These are phyloP conservation scores for Drosophila ercepeae DNA, from an alignment of 1,140 invertebrate genomes.

Conservation along the genomic window DNA sequence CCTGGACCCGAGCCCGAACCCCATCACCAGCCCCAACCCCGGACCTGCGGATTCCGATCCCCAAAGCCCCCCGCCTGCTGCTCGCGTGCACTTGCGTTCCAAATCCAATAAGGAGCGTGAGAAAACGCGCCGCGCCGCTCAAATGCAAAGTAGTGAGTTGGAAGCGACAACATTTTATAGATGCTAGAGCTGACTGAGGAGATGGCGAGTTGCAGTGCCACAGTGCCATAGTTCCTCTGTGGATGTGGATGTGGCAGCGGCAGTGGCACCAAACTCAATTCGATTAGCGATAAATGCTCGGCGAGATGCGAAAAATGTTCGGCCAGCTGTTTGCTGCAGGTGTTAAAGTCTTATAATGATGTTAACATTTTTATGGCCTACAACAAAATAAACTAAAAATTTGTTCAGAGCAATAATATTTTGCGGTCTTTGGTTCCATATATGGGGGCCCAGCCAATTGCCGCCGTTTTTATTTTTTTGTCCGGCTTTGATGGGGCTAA, in stretches of 20 bases:
- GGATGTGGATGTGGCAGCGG: slow-evolving; percentile 3
- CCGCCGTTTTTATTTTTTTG: slow-evolving; percentile 11
- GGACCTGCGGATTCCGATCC: background rate
- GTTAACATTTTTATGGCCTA: slow-evolving; percentile 79
- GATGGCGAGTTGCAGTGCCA: slow-evolving; percentile 34
- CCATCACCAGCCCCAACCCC: background rate
- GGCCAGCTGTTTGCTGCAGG: slow-evolving; percentile 63
- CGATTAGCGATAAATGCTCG: slow-evolving; percentile 70
- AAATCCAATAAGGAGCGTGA: slow-evolving; percentile 82
- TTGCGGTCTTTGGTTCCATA: slow-evolving; percentile 59
- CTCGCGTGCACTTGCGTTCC: slow-evolving; percentile 74
- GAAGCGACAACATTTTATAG: slow-evolving; percentile 72
- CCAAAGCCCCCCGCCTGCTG: slow-evolving; percentile 7
- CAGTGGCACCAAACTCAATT: slow-evolving; percentile 50
- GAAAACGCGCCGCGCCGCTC: slow-evolving; percentile 62
- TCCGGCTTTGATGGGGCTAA: slow-evolving; percentile 11
- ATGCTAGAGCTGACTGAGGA: slow-evolving; percentile 39
- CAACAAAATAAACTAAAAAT: slow-evolving; percentile 77
- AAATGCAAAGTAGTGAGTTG: slow-evolving; percentile 76
- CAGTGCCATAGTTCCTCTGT: background rate
- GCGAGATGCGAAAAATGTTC: slow-evolving; percentile 70
- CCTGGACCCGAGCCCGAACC: background rate
- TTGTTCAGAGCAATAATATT: slow-evolving; percentile 72
- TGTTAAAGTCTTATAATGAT: slow-evolving; percentile 79
- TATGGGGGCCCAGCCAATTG: slow-evolving; percentile 60